Evolutionary conservation across 92 coral and sea anemone species (phyloP), one percentile per base, ranked within the genome.

Genomic region (Anthopleura xanthogrammica): DNA sequence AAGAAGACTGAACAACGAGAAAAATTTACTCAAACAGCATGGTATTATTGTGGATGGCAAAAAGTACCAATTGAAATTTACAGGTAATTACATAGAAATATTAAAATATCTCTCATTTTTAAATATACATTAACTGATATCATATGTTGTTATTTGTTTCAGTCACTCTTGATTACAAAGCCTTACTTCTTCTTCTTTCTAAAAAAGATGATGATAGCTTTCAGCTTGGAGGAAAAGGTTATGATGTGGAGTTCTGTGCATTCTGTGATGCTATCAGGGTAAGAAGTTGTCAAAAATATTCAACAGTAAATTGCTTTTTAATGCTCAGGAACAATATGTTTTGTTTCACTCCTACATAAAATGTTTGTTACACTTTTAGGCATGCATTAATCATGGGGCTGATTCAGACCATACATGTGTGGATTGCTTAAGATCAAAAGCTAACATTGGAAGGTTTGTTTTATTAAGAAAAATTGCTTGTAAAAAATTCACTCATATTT

Each of bases 151-250:
- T 29, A 3, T 29, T 12, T 23, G 4, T 29, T 40, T 3, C 56
- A 87, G 90, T 87, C n/a, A 83, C 82, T 22, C 62, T 87, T 41
- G 87, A 82, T 81, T 81, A 82, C 60, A 87, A 87, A 57, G 85
- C 90, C 5, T 80, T 87, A 54, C 36, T 60, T 7, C 39, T 60
- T 29, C 90, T 87, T 60, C 36, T 82, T 68, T 65, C 75, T 12
- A 87, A 17, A 58, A 58, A 58, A 14, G 12, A 58, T 5, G 64
- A 9, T 17, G 87, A 62, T 11, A 78, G 14, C 29, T 87, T 83
- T 65, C 41, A 41, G 56, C 64, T 87, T 4, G 84, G 90, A 52
- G 87, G 90, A 7, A 83, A 82, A 65, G 87, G 90, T 7, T 72
- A 75, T 56, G 62, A 41, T 82, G 83, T 77, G 6, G 13, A 86